Evolutionary conservation across 2,797 vertebrate species (phyloP).

Genomic region (Smutsia temminckii): DNA sequence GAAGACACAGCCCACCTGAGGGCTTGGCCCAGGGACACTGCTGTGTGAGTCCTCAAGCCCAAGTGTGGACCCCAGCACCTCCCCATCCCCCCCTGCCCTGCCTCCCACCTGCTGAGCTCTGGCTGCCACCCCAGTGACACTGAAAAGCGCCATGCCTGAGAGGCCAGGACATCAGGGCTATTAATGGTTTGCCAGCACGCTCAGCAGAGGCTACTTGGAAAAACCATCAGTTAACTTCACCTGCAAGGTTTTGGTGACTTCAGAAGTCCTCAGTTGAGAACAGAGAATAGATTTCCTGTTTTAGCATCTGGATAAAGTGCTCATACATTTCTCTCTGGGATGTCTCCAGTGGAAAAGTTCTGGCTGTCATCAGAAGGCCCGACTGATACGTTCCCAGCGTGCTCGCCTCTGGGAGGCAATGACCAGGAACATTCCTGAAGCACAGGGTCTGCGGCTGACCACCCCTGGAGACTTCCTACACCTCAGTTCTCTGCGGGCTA

Average conservation of each 20-base stretch:
- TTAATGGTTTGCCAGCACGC: not conserved
- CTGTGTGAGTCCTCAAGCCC: not conserved
- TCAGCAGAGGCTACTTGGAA: not conserved
- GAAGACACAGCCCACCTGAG: not conserved
- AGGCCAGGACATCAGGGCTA: no score
- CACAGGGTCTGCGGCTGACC: not conserved
- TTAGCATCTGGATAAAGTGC: constrained; percentile 57
- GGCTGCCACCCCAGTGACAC: not conserved
- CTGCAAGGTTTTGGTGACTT: not conserved
- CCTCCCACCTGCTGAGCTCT: not conserved
- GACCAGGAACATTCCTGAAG: not conserved
- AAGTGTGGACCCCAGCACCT: rapidly evolving
- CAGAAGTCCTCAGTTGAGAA: constrained; percentile 30
- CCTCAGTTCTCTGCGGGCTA: not conserved
- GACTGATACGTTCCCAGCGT: not conserved
- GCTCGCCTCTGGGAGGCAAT: constrained; percentile 1
- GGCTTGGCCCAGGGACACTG: not conserved
- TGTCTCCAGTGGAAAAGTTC: not conserved
- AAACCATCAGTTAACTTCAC: not conserved
- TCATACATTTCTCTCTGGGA: not conserved
- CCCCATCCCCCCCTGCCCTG: no score
- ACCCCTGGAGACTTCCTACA: not conserved
- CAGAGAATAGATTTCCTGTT: not conserved
- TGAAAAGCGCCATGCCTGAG: not conserved
- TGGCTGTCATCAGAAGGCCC: not conserved